A percentile compares a stretch with the other conserved stretches of the same genome.
These are phyloP conservation scores for Carapus acus DNA, from an alignment of 2,797 vertebrate species.

Conservation along the genomic window DNA sequence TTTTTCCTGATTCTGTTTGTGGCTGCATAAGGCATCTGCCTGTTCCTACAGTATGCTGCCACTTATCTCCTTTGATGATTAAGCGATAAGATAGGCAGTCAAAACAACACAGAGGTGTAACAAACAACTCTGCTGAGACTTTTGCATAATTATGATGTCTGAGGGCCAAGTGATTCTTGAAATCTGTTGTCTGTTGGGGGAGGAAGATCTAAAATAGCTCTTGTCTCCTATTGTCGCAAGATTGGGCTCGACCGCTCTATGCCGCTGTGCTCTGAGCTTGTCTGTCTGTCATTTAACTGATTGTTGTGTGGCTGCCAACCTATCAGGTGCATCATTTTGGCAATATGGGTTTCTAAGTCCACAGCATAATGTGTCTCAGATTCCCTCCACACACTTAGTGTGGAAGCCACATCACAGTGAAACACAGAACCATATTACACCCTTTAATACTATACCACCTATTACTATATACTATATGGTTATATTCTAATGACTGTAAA, in stretches of 20 bases:
- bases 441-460: too few relatives aligned
- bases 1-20: slow-evolving; percentile 57
- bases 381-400: slow-evolving; percentile 45
- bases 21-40: slow-evolving; percentile 48
- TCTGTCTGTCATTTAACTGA: slow-evolving; percentile 78
- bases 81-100: slow-evolving; percentile 63
- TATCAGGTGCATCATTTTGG: slow-evolving; percentile 71
- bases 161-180: slow-evolving; percentile 74
- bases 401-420: too few relatives aligned
- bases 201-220: slow-evolving; percentile 73
- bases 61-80: slow-evolving; percentile 61
- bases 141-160: slow-evolving; percentile 77
- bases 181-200: slow-evolving; percentile 71
- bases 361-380: slow-evolving; percentile 35
- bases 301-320: slow-evolving; percentile 69
- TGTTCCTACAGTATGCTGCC: slow-evolving; percentile 52
- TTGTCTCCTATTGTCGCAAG: slow-evolving; percentile 76
- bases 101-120: slow-evolving; percentile 65
- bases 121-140: slow-evolving; percentile 68
- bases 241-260: slow-evolving; percentile 73
- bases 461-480: too few relatives aligned
- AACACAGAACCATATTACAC: too few relatives aligned
- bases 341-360: slow-evolving; percentile 37
- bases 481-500: too few relatives aligned
- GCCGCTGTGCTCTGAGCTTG: slow-evolving; percentile 75